These are phyloP conservation scores for Agriopis marginaria DNA, from an alignment of 2,888 invertebrate species.

Conservation along the genomic window DNA sequence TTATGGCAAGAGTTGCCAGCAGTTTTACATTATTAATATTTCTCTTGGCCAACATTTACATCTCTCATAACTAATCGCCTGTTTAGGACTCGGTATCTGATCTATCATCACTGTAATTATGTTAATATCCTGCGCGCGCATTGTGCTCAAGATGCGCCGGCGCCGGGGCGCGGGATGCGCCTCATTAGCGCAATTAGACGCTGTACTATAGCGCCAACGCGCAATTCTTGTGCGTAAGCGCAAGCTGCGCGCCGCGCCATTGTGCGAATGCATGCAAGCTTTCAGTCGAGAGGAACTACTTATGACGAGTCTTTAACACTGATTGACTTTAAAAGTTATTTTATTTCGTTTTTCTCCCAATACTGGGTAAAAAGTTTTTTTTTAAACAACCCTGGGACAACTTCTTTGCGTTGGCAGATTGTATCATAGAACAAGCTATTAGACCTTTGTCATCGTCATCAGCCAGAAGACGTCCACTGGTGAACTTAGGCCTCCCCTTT, in stretches of 20 bases:
- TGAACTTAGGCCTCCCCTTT: no score
- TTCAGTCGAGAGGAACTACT: not conserved
- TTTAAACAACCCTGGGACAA: no score
- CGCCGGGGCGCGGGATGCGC: constrained; percentile 69
- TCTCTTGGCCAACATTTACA: constrained; percentile 9
- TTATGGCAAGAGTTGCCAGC: not conserved
- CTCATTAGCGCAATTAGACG: constrained; percentile 78
- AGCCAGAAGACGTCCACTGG: no score
- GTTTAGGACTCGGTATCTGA: constrained; percentile 34
- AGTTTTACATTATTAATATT: constrained; percentile 6
- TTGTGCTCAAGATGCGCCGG: constrained; percentile 52
- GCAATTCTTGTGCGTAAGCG: constrained; percentile 28
- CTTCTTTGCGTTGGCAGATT: no score
- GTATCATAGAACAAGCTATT: no score
- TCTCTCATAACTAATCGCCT: constrained; percentile 31
- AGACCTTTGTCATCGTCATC: no score
- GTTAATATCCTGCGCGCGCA: constrained; percentile 45
- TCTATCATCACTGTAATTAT: constrained; percentile 46
- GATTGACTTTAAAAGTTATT: not conserved
- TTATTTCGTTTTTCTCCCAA: not conserved
- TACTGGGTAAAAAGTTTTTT: no score
- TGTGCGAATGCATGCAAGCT: constrained; percentile 20
- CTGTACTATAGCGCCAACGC: constrained; percentile 63
- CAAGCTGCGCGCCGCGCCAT: constrained; percentile 3
- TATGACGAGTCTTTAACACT: not conserved